Evolutionary conservation across 1,140 invertebrate genomes (phyloP).

Genomic region (Potamilus streckersoni): DNA sequence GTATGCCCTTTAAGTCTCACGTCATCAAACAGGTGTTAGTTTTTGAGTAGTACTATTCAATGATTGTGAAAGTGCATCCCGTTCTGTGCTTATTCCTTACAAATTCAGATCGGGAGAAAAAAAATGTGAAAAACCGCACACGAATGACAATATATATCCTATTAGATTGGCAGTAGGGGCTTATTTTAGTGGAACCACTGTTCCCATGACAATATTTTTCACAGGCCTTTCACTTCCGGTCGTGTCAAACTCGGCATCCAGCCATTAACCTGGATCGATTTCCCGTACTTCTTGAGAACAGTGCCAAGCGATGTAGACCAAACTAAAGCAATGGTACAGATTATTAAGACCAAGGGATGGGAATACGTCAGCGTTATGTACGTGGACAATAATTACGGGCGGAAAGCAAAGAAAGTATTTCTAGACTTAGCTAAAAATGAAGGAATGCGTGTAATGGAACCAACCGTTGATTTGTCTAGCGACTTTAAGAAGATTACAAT

Average conservation of each 20-base stretch:
- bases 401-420: slow-evolving; percentile 49
- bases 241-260: slow-evolving; percentile 54
- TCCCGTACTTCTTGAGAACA: slow-evolving; percentile 59
- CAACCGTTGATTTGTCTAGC: slow-evolving; percentile 53
- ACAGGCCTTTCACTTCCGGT: slow-evolving; percentile 73
- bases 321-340: slow-evolving; percentile 78
- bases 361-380: slow-evolving; percentile 58
- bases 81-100: slow-evolving; percentile 40
- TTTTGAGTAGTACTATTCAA: slow-evolving; percentile 58
- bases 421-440: slow-evolving; percentile 32
- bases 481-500: slow-evolving; percentile 23
- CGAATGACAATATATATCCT: neutral
- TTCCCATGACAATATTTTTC: slow-evolving; percentile 44
- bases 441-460: slow-evolving; percentile 75
- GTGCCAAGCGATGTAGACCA: slow-evolving; percentile 69
- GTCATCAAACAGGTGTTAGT: slow-evolving; percentile 32
- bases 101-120: slow-evolving; percentile 40
- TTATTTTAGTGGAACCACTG: slow-evolving; percentile 50
- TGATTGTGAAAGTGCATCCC: slow-evolving; percentile 56
- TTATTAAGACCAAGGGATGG: slow-evolving; percentile 70
- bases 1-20: neutral
- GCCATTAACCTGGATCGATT: slow-evolving; percentile 52
- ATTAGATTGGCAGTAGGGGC: slow-evolving; percentile 50
- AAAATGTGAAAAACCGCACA: slow-evolving; percentile 20
- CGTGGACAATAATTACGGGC: slow-evolving; percentile 71